Percentiles rank a stretch among this genome's conserved stretches.
Evolutionary conservation across 2,888 invertebrate species (phyloP).

Genomic region (Steinernema hermaphroditum): DNA sequence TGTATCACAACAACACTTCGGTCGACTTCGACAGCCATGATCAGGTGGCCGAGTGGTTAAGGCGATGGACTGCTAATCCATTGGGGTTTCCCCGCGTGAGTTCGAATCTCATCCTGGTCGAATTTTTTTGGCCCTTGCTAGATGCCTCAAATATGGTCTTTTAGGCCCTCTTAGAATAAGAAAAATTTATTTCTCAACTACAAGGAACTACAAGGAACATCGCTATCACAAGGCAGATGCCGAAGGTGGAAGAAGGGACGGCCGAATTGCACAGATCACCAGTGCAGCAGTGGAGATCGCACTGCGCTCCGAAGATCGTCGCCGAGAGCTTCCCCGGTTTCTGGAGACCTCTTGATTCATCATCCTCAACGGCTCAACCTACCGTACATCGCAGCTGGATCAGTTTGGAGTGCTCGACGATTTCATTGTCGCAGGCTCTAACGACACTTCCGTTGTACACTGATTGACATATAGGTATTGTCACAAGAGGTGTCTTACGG

Average conservation of each 20-base stretch:
- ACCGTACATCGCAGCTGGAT: background rate
- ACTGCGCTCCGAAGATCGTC: background rate
- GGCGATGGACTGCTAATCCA: slow-evolving; percentile 60
- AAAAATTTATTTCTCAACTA: too few relatives aligned
- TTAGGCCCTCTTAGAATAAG: too few relatives aligned
- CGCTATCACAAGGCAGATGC: too few relatives aligned
- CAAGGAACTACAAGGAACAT: too few relatives aligned
- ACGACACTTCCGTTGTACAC: background rate
- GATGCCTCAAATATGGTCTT: too few relatives aligned
- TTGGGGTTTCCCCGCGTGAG: slow-evolving; percentile 55
- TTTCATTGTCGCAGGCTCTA: background rate
- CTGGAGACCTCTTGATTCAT: background rate
- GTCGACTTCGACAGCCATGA: too few relatives aligned
- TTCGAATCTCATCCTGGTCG: slow-evolving; percentile 51
- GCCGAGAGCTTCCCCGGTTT: background rate
- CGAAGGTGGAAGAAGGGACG: too few relatives aligned
- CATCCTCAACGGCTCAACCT: background rate
- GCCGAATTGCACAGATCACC: background rate
- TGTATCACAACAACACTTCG: too few relatives aligned
- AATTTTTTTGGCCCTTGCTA: too few relatives aligned
- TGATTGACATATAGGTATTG: background rate
- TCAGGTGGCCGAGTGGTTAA: slow-evolving; percentile 58
- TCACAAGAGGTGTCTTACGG: background rate
- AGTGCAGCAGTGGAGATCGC: background rate
- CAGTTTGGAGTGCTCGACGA: background rate